A percentile compares a stretch with the other conserved stretches of the same genome.
phyloP scores from a whole-genome alignment of 2,797 vertebrate genomes.

The Cossypha niveicapilla region DNA sequence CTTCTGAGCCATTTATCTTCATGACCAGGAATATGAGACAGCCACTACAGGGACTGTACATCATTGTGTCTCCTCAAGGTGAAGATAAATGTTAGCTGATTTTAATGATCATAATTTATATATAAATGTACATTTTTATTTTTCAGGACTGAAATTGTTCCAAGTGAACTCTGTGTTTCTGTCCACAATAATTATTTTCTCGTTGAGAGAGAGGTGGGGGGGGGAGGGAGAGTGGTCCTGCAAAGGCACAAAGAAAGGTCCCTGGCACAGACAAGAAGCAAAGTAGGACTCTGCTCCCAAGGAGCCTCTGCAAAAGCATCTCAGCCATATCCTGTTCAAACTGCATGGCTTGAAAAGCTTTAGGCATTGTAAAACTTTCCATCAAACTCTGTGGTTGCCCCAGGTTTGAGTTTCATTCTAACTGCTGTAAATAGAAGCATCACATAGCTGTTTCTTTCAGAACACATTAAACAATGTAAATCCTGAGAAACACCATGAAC shows the following conservation, averaged over 20 bases:
- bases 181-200: constrained; percentile 43
- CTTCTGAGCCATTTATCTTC: constrained; percentile 26
- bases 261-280: neutral
- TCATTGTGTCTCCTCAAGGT: neutral
- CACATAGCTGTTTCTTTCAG: neutral
- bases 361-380: neutral
- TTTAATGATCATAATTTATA: neutral
- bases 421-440: neutral
- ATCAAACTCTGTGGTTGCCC: neutral
- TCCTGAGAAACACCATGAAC: neutral
- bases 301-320: neutral
- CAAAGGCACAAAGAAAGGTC: neutral
- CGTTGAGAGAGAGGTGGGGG: neutral
- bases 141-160: neutral
- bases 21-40: neutral
- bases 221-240: neutral
- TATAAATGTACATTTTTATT: neutral
- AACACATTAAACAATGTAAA: neutral
- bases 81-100: neutral
- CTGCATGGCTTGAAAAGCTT: neutral
- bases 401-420: neutral
- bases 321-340: neutral
- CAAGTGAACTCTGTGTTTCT: constrained; percentile 33
- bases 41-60: neutral
- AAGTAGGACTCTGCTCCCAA: neutral